A percentile compares a stretch with the other conserved stretches of the same genome.
Evolutionary conservation across 2,888 invertebrate genomes (phyloP).

Genomic region (Rhopalosiphum nymphaeae): DNA sequence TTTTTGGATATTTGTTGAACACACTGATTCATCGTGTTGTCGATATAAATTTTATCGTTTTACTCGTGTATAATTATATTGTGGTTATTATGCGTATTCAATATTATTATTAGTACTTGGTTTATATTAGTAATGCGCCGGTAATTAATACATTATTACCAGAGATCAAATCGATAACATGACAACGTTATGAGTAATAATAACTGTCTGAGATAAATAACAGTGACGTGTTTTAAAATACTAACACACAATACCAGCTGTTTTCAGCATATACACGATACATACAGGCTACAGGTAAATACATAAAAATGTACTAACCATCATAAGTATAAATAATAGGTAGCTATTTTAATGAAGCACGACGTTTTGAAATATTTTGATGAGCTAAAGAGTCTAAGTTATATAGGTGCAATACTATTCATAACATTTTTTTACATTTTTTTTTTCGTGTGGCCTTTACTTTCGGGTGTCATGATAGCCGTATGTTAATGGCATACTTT

Average conservation of each 20-base stretch:
- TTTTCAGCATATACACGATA: not conserved
- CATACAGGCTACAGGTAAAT: not conserved
- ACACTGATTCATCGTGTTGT: not conserved
- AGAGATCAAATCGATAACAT: not conserved
- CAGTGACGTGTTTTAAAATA: not conserved
- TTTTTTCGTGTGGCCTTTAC: not conserved
- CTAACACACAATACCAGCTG: not conserved
- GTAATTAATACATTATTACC: not conserved
- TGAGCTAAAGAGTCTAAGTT: not conserved
- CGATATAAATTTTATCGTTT: not conserved
- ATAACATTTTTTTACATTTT: not conserved
- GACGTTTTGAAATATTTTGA: not conserved
- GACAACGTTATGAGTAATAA: not conserved
- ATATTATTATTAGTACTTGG: not conserved
- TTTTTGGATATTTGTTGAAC: not conserved
- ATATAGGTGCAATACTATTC: no score
- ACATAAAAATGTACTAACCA: not conserved
- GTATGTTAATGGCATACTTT: not conserved
- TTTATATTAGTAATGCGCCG: not conserved
- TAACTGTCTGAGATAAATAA: not conserved
- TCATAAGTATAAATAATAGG: not conserved
- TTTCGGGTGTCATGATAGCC: not conserved
- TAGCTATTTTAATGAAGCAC: not conserved
- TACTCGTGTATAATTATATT: not conserved
- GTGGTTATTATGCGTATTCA: not conserved